Percentiles rank a stretch among this genome's conserved stretches.
Evolutionary conservation across 2,797 vertebrate species (phyloP).

Genomic region (Malacoctenus gilli): DNA sequence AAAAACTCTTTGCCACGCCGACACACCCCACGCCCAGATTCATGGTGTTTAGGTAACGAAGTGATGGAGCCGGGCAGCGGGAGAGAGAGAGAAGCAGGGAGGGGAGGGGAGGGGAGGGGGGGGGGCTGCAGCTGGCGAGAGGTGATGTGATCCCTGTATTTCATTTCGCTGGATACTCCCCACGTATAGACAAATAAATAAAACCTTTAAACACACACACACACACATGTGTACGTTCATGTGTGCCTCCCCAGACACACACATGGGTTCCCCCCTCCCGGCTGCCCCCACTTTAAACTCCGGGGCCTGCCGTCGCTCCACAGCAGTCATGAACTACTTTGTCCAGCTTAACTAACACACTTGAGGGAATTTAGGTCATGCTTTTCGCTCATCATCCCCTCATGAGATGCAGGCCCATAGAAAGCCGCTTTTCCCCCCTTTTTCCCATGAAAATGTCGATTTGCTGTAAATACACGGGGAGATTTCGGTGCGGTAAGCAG

Average conservation of each 20-base stretch:
- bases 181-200: constrained; percentile 53
- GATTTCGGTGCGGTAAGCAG: constrained; percentile 43
- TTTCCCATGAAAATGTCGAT: constrained; percentile 68
- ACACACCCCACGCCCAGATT: constrained; percentile 36
- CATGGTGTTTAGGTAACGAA: constrained; percentile 29
- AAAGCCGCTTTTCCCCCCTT: constrained; percentile 33
- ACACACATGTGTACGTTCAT: constrained; percentile 16
- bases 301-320: constrained; percentile 16
- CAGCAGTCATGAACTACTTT: constrained; percentile 41
- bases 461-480: constrained; percentile 52
- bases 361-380: constrained; percentile 56
- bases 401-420: constrained; percentile 39
- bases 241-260: constrained; percentile 4
- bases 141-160: constrained; percentile 46
- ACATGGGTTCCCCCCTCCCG: background rate
- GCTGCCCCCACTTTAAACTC: constrained; percentile 24
- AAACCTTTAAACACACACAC: constrained; percentile 50
- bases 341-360: constrained; percentile 47
- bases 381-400: constrained; percentile 54
- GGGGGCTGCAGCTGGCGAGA: constrained; percentile 44
- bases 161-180: constrained; percentile 46
- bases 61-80: constrained; percentile 12
- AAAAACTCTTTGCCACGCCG: constrained; percentile 34
- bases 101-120: background rate
- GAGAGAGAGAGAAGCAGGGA: constrained; percentile 4